A percentile compares a stretch with the other conserved stretches of the same genome.
These are phyloP conservation scores for Cacatua alba DNA, from an alignment of 2,113 vertebrate species.

Conservation along the genomic window DNA sequence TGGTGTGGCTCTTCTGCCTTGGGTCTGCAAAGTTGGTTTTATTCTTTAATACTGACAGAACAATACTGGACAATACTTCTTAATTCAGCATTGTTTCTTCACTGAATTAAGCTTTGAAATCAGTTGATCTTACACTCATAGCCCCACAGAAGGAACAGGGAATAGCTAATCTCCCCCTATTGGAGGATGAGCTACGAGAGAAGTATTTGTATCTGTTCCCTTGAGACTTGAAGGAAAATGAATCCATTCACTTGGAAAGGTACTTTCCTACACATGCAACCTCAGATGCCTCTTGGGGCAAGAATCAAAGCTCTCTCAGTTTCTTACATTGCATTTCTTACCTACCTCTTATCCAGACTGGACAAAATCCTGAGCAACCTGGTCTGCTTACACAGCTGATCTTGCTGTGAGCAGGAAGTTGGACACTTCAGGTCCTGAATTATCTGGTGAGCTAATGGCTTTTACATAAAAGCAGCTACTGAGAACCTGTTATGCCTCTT, in stretches of 20 bases:
- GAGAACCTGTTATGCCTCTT: not conserved
- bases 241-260: not conserved
- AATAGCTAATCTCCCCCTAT: not conserved
- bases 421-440: not conserved
- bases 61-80: not conserved
- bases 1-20: not conserved
- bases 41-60: not conserved
- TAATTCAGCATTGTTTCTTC: not conserved
- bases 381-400: not conserved
- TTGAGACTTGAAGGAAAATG: not conserved
- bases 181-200: not conserved
- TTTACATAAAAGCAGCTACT: not conserved
- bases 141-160: not conserved
- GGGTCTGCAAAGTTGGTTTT: not conserved
- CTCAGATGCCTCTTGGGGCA: not conserved
- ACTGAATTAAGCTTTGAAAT: not conserved
- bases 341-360: not conserved
- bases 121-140: not conserved
- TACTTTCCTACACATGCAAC: not conserved
- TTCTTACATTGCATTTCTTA: not conserved
- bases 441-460: not conserved
- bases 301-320: not conserved
- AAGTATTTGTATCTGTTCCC: not conserved
- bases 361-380: not conserved
- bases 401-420: not conserved